A percentile compares a stretch with the other conserved stretches of the same genome.
Conservation (phyloP, 2,113 vertebrate species). For the Leptobrachium leishanense region DNA sequence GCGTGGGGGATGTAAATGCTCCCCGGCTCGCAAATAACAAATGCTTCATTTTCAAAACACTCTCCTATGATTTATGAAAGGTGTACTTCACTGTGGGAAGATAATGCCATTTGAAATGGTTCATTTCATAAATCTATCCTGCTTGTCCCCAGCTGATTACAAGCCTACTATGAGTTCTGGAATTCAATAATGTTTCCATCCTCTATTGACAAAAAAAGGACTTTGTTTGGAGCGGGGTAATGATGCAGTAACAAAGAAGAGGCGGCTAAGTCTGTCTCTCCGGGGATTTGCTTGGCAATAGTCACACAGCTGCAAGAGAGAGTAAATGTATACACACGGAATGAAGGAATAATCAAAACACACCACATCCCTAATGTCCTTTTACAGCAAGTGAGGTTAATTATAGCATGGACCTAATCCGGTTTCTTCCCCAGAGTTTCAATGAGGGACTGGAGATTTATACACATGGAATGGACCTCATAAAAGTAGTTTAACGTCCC, state of each 20-base stretch:
- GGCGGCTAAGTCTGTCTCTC: slow-evolving; percentile 66
- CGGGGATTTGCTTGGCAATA: slow-evolving; percentile 66
- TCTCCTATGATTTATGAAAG: slow-evolving; percentile 84
- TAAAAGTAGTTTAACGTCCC: too few species aligned
- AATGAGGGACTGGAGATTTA: slow-evolving; percentile 24
- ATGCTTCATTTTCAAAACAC: slow-evolving; percentile 68
- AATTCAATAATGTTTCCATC: slow-evolving; percentile 83
- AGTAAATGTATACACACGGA: slow-evolving; percentile 69
- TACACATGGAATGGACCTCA: slow-evolving; percentile 4
- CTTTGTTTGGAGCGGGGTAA: slow-evolving; percentile 76
- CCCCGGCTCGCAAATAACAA: slow-evolving; percentile 66
- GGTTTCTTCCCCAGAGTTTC: slow-evolving; percentile 44
- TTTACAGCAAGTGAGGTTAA: slow-evolving; percentile 67
- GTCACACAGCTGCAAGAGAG: slow-evolving; percentile 64
- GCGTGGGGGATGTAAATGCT: slow-evolving; percentile 59
- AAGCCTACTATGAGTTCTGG: slow-evolving; percentile 69
- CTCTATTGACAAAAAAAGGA: slow-evolving; percentile 74
- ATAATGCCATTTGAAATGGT: slow-evolving; percentile 88
- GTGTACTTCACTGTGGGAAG: slow-evolving; percentile 79
- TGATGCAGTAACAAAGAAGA: slow-evolving; percentile 69
- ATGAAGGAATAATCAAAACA: slow-evolving; percentile 73
- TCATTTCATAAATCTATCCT: slow-evolving; percentile 88
- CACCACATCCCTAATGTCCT: slow-evolving; percentile 64
- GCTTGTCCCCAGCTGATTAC: slow-evolving; percentile 62
- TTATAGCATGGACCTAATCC: slow-evolving; percentile 58